Conservation (phyloP, 2,113 vertebrate species). For the Pelecanoides urinatrix region DNA sequence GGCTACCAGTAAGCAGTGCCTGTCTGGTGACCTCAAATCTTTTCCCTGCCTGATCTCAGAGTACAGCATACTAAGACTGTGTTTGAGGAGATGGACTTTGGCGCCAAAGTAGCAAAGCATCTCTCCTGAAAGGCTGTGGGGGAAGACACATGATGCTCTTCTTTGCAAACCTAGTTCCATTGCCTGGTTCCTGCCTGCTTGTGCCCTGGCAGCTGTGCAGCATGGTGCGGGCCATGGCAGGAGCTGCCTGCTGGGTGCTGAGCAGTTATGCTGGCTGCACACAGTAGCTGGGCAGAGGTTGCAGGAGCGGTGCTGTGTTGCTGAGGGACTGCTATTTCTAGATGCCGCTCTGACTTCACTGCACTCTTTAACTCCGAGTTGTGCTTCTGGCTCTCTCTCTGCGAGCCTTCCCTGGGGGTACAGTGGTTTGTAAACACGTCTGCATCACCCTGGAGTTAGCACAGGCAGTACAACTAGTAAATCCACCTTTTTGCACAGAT, state of each 20-base stretch:
- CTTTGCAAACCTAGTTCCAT: not conserved
- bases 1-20: not conserved
- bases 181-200: not conserved
- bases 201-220: accelerated
- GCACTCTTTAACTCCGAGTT: not conserved
- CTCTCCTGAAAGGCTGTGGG: not conserved
- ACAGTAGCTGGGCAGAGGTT: not conserved
- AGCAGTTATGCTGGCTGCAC: not conserved
- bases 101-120: not conserved
- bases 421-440: not conserved
- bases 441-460: not conserved
- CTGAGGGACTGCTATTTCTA: not conserved
- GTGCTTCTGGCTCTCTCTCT: not conserved
- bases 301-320: not conserved
- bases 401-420: not conserved
- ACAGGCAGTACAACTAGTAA: not conserved
- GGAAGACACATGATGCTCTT: not conserved
- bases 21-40: not conserved
- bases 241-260: not conserved
- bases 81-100: not conserved
- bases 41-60: not conserved
- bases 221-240: accelerated
- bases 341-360: not conserved
- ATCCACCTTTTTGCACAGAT: not conserved
- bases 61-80: not conserved